A percentile compares a stretch with the other conserved stretches of the same genome.
Evolutionary conservation across 2,113 vertebrate species (phyloP).

Genomic region (Ranitomeya variabilis): DNA sequence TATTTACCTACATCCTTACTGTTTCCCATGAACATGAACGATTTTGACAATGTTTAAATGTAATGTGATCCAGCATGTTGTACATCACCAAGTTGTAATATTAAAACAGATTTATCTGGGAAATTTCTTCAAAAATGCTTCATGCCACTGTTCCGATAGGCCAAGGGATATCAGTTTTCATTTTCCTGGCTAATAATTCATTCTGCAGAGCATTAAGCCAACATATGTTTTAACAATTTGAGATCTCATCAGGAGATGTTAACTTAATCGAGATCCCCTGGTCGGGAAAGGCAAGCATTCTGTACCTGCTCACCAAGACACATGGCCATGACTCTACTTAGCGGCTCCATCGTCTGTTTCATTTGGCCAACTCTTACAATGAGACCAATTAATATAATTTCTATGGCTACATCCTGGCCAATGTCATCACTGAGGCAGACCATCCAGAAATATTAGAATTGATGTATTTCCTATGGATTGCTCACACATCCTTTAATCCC

Average conservation of each 20-base stretch:
- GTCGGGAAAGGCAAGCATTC: conserved; percentile 20
- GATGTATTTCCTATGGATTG: conserved; percentile 59
- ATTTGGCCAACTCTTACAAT: conserved; percentile 27
- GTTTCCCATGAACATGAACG: neutral
- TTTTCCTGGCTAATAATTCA: conserved; percentile 42
- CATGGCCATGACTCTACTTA: neutral
- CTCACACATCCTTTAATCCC: conserved; percentile 17
- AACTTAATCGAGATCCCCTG: conserved; percentile 51
- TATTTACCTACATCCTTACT: too few species aligned
- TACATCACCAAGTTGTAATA: neutral
- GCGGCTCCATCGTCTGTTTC: conserved; percentile 19
- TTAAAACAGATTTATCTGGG: conserved; percentile 12
- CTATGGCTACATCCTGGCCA: conserved; percentile 41
- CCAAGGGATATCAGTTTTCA: conserved; percentile 40
- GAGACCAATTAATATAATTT: conserved; percentile 36
- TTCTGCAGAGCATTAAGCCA: conserved; percentile 5
- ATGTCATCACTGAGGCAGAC: conserved; percentile 5
- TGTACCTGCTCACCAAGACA: conserved; percentile 2
- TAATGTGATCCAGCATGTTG: neutral
- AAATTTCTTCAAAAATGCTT: conserved; percentile 24
- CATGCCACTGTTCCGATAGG: neutral
- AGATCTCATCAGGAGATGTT: conserved; percentile 42
- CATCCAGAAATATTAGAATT: conserved; percentile 62
- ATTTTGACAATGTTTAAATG: neutral
- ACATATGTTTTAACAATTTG: conserved; percentile 49